Conservation (phyloP, 2,113 vertebrate species). For the Phaetusa simplex region DNA sequence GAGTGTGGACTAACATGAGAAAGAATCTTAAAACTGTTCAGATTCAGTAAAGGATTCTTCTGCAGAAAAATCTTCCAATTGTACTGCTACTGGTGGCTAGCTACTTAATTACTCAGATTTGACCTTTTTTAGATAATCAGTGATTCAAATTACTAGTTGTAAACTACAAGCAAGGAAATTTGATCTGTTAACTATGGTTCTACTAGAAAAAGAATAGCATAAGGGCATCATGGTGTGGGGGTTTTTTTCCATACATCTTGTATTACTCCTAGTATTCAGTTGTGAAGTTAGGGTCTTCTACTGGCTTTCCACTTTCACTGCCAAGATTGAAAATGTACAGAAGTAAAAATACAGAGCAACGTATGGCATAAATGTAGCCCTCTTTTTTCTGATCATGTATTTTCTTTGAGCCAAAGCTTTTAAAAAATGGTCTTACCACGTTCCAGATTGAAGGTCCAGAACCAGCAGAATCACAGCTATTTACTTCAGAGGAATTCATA, state of each 20-base stretch:
- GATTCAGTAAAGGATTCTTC: neutral
- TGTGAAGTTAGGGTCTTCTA: neutral
- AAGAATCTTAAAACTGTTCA: neutral
- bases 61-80: neutral
- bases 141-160: neutral
- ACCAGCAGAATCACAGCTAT: neutral
- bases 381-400: neutral
- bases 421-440: neutral
- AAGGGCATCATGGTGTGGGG: neutral
- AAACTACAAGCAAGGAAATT: neutral
- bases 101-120: neutral
- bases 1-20: neutral
- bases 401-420: neutral
- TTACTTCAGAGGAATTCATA: neutral
- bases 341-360: neutral
- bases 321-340: neutral
- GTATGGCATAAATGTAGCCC: neutral
- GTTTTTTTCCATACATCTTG: neutral
- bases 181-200: neutral
- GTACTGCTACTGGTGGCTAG: neutral
- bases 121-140: neutral
- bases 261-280: neutral
- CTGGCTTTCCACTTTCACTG: neutral
- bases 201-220: neutral
- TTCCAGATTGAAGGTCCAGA: neutral